Conservation (phyloP, 1,140 invertebrate genomes). For the Drosophila ambigua region DNA sequence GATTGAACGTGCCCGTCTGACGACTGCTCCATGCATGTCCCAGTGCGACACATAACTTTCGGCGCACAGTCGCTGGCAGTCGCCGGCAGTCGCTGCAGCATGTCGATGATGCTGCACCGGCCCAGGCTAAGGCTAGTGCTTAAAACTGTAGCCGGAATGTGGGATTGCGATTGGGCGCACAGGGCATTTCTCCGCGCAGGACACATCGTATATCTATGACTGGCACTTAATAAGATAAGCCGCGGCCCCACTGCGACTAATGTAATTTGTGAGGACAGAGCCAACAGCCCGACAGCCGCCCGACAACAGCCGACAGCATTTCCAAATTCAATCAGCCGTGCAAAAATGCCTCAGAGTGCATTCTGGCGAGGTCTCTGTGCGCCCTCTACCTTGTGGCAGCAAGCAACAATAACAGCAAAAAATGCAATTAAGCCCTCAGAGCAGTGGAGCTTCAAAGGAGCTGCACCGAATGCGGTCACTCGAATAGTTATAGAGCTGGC, state of each 20-base stretch:
- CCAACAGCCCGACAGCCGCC: background rate
- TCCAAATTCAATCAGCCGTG: constrained; percentile 72
- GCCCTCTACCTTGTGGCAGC: background rate
- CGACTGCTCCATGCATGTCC: background rate
- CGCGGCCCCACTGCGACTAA: constrained; percentile 48
- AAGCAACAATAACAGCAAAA: constrained; percentile 1
- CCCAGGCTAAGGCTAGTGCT: too few species aligned
- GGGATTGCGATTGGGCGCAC: too few species aligned
- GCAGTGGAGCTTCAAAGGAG: constrained; percentile 14
- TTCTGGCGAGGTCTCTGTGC: too few species aligned
- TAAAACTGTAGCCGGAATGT: too few species aligned
- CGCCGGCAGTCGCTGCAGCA: background rate
- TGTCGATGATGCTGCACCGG: too few species aligned
- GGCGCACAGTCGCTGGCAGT: too few species aligned
- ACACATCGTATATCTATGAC: constrained; percentile 21
- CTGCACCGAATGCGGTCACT: background rate
- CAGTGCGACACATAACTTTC: too few species aligned
- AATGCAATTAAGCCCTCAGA: constrained; percentile 52
- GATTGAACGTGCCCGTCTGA: constrained; percentile 20
- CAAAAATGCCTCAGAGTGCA: constrained; percentile 33
- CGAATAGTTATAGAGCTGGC: constrained; percentile 3
- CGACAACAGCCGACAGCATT: constrained; percentile 49
- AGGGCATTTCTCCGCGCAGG: too few species aligned
- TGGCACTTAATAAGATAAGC: constrained; percentile 63
- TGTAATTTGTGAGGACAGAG: constrained; percentile 57